These are phyloP conservation scores for Gila orcuttii DNA, from an alignment of 2,113 vertebrate genomes.

Conservation along the genomic window DNA sequence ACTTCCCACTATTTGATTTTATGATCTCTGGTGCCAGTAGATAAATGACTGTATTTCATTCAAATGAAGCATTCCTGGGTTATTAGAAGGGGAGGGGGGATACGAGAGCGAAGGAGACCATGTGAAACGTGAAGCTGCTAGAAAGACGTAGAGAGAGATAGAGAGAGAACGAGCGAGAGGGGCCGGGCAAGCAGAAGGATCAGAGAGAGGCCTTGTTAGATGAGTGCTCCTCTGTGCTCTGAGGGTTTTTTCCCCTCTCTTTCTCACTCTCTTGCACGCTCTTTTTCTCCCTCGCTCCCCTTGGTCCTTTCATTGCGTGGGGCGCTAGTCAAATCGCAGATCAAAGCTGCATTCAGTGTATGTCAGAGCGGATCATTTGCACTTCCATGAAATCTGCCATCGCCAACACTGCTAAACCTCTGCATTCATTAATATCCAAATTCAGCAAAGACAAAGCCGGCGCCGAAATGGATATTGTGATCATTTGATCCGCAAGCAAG, in stretches of 20 bases:
- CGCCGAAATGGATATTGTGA: constrained; percentile 54
- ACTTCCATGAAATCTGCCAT: constrained; percentile 59
- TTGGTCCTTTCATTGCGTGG: constrained; percentile 57
- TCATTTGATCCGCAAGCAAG: constrained; percentile 58
- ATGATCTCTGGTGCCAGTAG: constrained; percentile 46
- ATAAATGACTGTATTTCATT: constrained; percentile 52
- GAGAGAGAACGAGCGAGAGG: neutral
- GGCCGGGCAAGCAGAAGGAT: constrained; percentile 47
- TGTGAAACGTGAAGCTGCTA: constrained; percentile 28
- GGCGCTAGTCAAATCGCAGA: constrained; percentile 59
- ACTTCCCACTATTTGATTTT: constrained; percentile 50
- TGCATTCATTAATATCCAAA: constrained; percentile 64
- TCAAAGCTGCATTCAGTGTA: constrained; percentile 60
- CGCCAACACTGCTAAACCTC: constrained; percentile 53
- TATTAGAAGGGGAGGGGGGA: constrained; percentile 29
- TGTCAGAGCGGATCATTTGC: constrained; percentile 65
- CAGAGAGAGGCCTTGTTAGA: constrained; percentile 59
- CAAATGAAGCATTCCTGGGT: constrained; percentile 56
- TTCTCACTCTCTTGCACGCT: constrained; percentile 21
- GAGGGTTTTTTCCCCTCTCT: constrained; percentile 23
- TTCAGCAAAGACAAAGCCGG: constrained; percentile 52
- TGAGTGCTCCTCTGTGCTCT: constrained; percentile 52
- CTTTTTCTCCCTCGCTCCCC: constrained; percentile 22
- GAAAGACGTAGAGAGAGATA: constrained; percentile 28
- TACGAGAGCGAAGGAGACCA: neutral